phyloP scores from a whole-genome alignment of 2,113 vertebrate species.

The Pelvicachromis taeniatus region DNA sequence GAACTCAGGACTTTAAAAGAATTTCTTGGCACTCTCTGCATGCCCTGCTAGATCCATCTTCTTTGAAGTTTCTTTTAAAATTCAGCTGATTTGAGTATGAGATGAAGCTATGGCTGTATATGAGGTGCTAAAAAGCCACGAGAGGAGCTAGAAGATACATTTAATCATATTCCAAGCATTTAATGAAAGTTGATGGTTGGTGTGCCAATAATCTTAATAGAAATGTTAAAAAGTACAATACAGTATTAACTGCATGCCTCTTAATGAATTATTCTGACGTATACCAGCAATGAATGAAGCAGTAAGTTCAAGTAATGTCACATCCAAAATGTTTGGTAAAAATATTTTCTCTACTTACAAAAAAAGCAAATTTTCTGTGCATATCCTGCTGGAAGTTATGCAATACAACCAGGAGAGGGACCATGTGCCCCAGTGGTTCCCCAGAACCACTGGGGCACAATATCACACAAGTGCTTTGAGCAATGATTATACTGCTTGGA shows the following conservation, averaged over 20 bases:
- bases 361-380: neutral
- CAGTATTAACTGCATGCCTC: neutral
- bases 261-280: neutral
- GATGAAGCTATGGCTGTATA: neutral
- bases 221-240: neutral
- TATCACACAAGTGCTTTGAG: neutral
- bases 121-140: neutral
- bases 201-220: neutral
- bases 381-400: neutral
- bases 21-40: conserved; percentile 15
- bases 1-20: conserved; percentile 33
- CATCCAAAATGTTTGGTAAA: neutral
- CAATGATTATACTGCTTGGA: neutral
- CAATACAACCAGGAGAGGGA: neutral
- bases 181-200: neutral
- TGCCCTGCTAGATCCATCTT: neutral
- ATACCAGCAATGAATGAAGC: neutral
- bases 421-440: neutral
- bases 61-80: conserved; percentile 52
- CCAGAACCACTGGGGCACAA: too few species aligned
- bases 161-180: neutral
- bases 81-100: conserved; percentile 35
- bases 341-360: neutral
- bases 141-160: neutral
- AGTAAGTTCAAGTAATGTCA: neutral